Evolutionary conservation across 2,888 invertebrate genomes (phyloP), one percentile per base, ranked within the genome.

Genomic region (Sabatieria punctata): DNA sequence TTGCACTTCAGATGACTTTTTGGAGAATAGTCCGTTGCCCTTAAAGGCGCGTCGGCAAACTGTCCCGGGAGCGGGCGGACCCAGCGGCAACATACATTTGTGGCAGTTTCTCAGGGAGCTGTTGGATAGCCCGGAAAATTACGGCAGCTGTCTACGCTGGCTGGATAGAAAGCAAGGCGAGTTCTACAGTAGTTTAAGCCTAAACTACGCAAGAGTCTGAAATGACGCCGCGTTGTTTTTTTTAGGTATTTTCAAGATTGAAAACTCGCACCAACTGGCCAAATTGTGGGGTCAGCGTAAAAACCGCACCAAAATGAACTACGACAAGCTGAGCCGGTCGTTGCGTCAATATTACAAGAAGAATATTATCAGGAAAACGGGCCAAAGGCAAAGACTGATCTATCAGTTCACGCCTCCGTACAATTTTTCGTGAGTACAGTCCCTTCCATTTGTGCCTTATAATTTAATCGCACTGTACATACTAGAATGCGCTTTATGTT

Each of bases 281-380:
- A 77, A 83, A 57, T 76, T 91, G 46, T 97, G 97, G 97, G 97
- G 97, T 51, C 82, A 85, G 61, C 76, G 95, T 54, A 97, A 97
- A 71, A 95, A 97, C 73, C 76, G 95, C 11, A 91, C 93, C 0
- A 91, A 91, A 25, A 97, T 97, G 95, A 97, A 97, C 74, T 97
- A 97, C 72, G 97, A 97, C 74, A 97, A 97, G 68, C 73, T 97
- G 42, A 91, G 89, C 54, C 77, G 97, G 47, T 93, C 91, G 57
- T 89, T 97, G 65, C 74, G 97, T 44, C 95, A 97, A 68, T 93
- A 93, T 73, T 97, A 97, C 76, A 93, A 95, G 71, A 97, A 95
- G 71, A 91, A 91, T 46, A 91, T 91, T 68, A 88, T 89, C 88
- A 88, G 88, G 76, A 93, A 93, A 69, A 91, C 91, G 1, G 88